Evolutionary conservation across 1,140 invertebrate species (phyloP), one percentile per base, ranked within the genome.

Genomic region (Megalonaias nervosa): DNA sequence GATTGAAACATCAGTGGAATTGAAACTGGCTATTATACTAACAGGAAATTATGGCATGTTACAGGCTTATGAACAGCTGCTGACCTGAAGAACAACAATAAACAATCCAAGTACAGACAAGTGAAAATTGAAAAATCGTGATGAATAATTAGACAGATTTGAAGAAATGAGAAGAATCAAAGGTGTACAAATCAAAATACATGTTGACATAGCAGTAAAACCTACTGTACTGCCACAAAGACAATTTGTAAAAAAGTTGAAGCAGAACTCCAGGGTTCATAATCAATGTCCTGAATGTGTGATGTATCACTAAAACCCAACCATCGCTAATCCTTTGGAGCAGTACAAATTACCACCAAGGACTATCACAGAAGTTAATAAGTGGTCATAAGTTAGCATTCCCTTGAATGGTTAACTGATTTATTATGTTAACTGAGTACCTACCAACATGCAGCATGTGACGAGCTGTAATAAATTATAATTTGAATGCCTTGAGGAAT

Each of bases 121-220:
- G 48, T 21, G 48, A 21, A 55, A 26, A 31, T 17, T 21, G 19
- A 58, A 55, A 9, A 72, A 67, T 17, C 15, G 61, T 26, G n/a
- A 62, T 57, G 38, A 80, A 67, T 71, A 62, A 56, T 17, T 17
- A 62, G 57, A 79, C 23, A 48, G 67, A 23, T 81, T 81, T 71
- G 14, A 72, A 23, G 81, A 78, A 16, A 78, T 85, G 19, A 75
- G 80, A 16, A 82, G 81, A 60, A 48, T 84, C 19, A 83, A 82
- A 73, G 67, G 65, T 23, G 38, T 68, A 23, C 26, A 75, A 75
- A 67, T 82, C 26, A 77, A 82, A 26, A 74, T 84, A 66, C 77
- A 84, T 58, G 70, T 83, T 61, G 80, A 85, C 74, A 38, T 74
- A 66, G 59, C 38, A 19, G 61, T 74, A 38, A 57, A 57, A 67